A percentile compares a stretch with the other conserved stretches of the same genome.
Evolutionary conservation across 2,797 vertebrate species (phyloP).

Genomic region (Phrynocephalus vlangalii): DNA sequence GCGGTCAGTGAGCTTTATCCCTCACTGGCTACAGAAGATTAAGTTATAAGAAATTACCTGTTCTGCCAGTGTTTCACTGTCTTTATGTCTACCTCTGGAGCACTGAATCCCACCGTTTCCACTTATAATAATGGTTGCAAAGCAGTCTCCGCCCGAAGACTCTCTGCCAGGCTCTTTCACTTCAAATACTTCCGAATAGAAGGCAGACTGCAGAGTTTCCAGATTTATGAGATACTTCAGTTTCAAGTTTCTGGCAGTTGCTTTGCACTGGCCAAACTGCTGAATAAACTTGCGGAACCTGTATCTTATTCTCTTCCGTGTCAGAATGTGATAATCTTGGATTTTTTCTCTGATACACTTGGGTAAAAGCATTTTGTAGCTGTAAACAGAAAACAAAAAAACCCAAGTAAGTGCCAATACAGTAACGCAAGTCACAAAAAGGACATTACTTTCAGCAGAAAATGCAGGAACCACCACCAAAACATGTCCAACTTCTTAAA

Average conservation of each 20-base stretch:
- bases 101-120: slow-evolving; percentile 93
- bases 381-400: slow-evolving; percentile 67
- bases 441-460: not conserved
- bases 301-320: slow-evolving; percentile 94
- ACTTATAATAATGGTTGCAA: slow-evolving; percentile 88
- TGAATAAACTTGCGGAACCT: slow-evolving; percentile 94
- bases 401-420: not conserved
- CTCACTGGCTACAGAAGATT: slow-evolving; percentile 33
- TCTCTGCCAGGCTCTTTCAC: slow-evolving; percentile 85
- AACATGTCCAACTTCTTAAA: not conserved
- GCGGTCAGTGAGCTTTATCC: no score
- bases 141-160: slow-evolving; percentile 79
- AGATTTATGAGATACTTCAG: slow-evolving; percentile 97
- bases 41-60: slow-evolving; percentile 78
- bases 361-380: slow-evolving; percentile 96
- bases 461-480: not conserved
- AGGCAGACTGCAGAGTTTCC: slow-evolving; percentile 90
- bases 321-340: slow-evolving; percentile 93
- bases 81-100: slow-evolving; percentile 81
- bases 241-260: slow-evolving; percentile 90
- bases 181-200: slow-evolving; percentile 91
- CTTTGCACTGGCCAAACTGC: slow-evolving; percentile 92
- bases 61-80: slow-evolving; percentile 77
- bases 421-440: not conserved
- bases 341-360: slow-evolving; percentile 87